A percentile compares a stretch with the other conserved stretches of the same genome.
Conservation (phyloP, 1,140 invertebrate genomes). For the Druon quercuslanigerum region DNA sequence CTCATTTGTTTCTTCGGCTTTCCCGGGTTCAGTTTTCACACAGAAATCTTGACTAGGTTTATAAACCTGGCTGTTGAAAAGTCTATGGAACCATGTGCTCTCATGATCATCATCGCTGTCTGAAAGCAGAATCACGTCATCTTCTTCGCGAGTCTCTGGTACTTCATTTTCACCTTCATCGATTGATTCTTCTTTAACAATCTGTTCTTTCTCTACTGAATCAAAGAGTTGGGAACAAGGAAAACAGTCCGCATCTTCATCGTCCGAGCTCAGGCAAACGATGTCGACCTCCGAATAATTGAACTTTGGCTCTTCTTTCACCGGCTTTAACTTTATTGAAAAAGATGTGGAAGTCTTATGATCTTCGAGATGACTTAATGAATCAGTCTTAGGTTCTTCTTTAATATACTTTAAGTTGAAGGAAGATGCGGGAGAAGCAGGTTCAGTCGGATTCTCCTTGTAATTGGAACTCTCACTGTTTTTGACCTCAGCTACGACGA, state of each 20-base stretch:
- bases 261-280: not conserved
- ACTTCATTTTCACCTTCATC: not conserved
- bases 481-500: too few species aligned
- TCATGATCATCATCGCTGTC: not conserved
- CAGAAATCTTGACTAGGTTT: conserved; percentile 11
- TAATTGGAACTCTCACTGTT: too few species aligned
- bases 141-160: not conserved
- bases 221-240: conserved; percentile 7
- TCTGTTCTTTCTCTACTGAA: not conserved
- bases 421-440: not conserved
- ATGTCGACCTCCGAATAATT: not conserved
- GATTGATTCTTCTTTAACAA: not conserved
- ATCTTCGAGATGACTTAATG: too few species aligned
- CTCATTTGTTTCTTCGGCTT: not conserved
- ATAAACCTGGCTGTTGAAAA: conserved; percentile 10
- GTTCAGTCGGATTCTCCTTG: too few species aligned
- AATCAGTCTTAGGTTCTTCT: not conserved
- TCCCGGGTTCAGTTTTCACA: not conserved
- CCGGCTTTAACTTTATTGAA: not conserved
- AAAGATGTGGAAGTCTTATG: not conserved
- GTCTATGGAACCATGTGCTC: not conserved
- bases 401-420: not conserved
- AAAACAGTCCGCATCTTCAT: not conserved
- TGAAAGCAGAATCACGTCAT: conserved; percentile 11
- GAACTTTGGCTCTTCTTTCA: not conserved